A percentile compares a stretch with the other conserved stretches of the same genome.
Conservation (phyloP, 1,140 invertebrate species). For the Pteromalus puparum region DNA sequence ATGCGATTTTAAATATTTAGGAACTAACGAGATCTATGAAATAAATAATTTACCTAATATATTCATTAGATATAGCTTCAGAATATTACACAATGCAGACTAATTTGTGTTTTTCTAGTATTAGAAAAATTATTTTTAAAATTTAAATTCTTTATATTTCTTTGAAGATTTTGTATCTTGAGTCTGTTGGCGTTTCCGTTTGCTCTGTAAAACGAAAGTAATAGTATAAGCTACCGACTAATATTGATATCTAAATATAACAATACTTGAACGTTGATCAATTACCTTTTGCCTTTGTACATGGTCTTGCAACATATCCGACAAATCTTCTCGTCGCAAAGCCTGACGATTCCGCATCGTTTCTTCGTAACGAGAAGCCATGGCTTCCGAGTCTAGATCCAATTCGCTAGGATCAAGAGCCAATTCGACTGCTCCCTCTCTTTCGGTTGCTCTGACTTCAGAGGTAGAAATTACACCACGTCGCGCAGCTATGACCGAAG, state of each 20-base stretch:
- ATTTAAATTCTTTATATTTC: constrained; percentile 99
- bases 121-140: constrained; percentile 77
- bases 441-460: constrained; percentile 70
- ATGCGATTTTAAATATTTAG: too few relatives aligned
- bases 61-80: too few relatives aligned
- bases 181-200: constrained; percentile 93
- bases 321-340: constrained; percentile 94
- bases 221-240: constrained; percentile 52
- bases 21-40: too few relatives aligned
- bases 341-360: constrained; percentile 94
- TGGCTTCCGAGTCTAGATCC: constrained; percentile 95
- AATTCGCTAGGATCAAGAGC: constrained; percentile 98
- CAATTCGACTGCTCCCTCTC: constrained; percentile 90
- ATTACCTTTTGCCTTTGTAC: constrained; percentile 93
- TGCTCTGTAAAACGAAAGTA: constrained; percentile 83
- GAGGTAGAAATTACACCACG: constrained; percentile 67
- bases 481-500: constrained; percentile 74
- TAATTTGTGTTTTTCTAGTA: too few relatives aligned
- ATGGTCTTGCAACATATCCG: constrained; percentile 99
- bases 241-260: not conserved
- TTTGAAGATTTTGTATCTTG: constrained; percentile 92
- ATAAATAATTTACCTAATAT: too few relatives aligned
- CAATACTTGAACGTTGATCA: not conserved
- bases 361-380: constrained; percentile 97
- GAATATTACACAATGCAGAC: too few relatives aligned